Evolutionary conservation across 2,113 vertebrate species (phyloP), one percentile per base, ranked within the genome.

Genomic region (Myrmecophaga tridactyla): DNA sequence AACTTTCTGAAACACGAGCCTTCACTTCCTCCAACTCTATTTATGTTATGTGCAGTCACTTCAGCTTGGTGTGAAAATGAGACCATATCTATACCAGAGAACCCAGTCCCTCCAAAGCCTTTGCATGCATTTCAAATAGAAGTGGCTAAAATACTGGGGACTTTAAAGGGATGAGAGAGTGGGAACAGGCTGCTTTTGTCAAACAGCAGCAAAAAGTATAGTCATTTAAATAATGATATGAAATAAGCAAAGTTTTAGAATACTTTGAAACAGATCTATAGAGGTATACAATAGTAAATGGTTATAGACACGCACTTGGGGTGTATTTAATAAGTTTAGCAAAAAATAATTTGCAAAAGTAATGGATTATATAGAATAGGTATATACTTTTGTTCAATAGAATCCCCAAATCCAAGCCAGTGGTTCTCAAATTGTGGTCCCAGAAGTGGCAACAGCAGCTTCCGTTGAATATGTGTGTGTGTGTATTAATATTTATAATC

Each of bases 341-440:
- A 89, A 92, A 95, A 94, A 83, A 53, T 92, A 86, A 60, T 76
- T 93, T 95, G 92, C 87, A 56, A 90, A 86, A 85, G 70, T 86
- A 90, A 73, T 94, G 67, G 73, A 39, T 94, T 76, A 36, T 82
- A 29, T 96, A 78, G 89, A 94, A 86, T 94, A 75, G 41, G 34
- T 91, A 46, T 86, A 51, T 94, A 86, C 43, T 73, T 92, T 92
- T 82, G 65, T 88, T 95, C 78, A 75, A 62, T 91, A 80, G 87
- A 67, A n/a, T n/a, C 51, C 75, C 84, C 20, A 70, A 93, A 63
- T 93, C 39, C 86, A 96, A 86, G 51, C 92, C 73, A 91, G 63
- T 86, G 77, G 3, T 90, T 96, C 89, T 95, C 76, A 94, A 70
- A 97, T 41, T 86, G 14, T 93, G 75, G 67, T 96, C 39, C 39